Conservation (phyloP, 53 echinoderm and acorn worm species). For the Paracentrotus lividus region DNA sequence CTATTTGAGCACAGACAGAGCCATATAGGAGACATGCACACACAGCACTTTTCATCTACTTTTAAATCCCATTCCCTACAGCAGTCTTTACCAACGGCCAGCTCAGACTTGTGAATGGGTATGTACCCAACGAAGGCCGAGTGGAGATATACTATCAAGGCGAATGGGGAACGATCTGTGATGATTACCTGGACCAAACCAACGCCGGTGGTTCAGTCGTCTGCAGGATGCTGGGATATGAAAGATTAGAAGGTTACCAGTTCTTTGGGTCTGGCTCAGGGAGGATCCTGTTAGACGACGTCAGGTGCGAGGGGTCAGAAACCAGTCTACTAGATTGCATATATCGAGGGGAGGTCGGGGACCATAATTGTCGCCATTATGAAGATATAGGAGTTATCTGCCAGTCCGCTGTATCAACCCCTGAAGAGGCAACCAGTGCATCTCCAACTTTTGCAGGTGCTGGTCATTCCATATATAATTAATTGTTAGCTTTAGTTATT, state of each 20-base stretch:
- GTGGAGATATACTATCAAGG: slow-evolving; percentile 52
- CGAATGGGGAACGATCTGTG: slow-evolving; percentile 69
- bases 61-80: no score
- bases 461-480: no score
- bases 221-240: slow-evolving; percentile 60
- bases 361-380: slow-evolving; percentile 55
- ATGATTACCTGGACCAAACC: neutral
- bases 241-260: slow-evolving; percentile 17
- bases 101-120: no score
- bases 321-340: slow-evolving; percentile 48
- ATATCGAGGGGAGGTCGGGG: neutral
- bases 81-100: no score
- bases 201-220: slow-evolving; percentile 9
- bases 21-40: no score
- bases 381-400: slow-evolving; percentile 69
- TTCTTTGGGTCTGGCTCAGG: slow-evolving; percentile 45
- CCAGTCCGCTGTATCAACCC: neutral
- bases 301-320: slow-evolving; percentile 40
- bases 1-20: no score
- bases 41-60: no score
- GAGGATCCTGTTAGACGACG: slow-evolving; percentile 57
- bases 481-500: no score
- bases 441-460: no score
- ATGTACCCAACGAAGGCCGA: slow-evolving; percentile 25
- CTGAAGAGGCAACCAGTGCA: no score